These are phyloP conservation scores for Aphrophora alni DNA, from an alignment of 2,888 invertebrate genomes.

Conservation along the genomic window DNA sequence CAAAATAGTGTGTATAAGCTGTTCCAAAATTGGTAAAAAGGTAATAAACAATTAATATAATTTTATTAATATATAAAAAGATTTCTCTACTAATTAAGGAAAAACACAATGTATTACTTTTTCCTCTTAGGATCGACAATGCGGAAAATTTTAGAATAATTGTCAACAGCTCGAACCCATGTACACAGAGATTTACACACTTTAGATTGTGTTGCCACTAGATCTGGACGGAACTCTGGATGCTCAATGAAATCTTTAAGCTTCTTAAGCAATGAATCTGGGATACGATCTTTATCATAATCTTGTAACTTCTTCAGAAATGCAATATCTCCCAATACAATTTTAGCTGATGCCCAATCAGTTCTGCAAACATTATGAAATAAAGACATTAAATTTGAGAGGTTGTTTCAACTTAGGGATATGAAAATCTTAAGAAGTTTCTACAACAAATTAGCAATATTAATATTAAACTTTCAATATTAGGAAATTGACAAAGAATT, in stretches of 20 bases:
- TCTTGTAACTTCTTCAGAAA: slow-evolving; percentile 83
- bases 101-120: no score
- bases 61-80: no score
- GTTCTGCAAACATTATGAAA: slow-evolving; percentile 63
- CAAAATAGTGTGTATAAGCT: no score
- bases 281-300: slow-evolving; percentile 87
- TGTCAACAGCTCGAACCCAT: slow-evolving; percentile 92
- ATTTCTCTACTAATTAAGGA: no score
- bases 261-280: slow-evolving; percentile 76
- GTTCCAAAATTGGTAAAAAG: no score
- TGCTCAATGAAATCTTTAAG: slow-evolving; percentile 83
- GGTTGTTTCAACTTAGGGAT: no score
- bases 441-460: no score
- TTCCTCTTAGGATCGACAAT: slow-evolving; percentile 88
- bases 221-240: slow-evolving; percentile 84
- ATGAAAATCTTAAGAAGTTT: no score
- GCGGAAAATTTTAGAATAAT: slow-evolving; percentile 84
- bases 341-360: slow-evolving; percentile 86
- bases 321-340: slow-evolving; percentile 79
- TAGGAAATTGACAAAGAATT: no score
- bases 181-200: slow-evolving; percentile 90
- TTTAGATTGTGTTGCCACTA: slow-evolving; percentile 83
- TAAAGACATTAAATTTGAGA: neutral
- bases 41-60: no score
- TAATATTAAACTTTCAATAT: no score